Evolutionary conservation across 2,113 vertebrate species (phyloP).

Genomic region (Pomatorhinus ruficollis): DNA sequence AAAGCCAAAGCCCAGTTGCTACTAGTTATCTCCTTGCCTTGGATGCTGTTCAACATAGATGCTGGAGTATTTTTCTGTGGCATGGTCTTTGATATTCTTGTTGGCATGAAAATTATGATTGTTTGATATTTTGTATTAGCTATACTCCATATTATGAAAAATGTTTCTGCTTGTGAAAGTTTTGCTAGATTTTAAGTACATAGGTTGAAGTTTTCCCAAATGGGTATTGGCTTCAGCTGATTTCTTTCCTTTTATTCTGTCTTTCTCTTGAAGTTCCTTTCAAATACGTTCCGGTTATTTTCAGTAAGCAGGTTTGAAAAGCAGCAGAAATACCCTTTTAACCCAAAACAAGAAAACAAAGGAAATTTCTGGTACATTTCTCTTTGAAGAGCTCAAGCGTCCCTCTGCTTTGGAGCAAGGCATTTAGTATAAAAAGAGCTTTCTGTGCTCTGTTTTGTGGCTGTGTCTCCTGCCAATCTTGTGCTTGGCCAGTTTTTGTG

Average conservation of each 20-base stretch:
- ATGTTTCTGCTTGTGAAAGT: not conserved
- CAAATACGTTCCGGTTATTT: not conserved
- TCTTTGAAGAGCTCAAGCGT: not conserved
- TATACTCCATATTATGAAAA: not conserved
- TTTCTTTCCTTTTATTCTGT: slow-evolving; percentile 1
- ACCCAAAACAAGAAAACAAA: slow-evolving; percentile 21
- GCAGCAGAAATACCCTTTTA: slow-evolving; percentile 23
- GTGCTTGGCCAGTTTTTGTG: not conserved
- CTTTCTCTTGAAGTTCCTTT: slow-evolving; percentile 22
- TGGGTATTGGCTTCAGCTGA: not conserved
- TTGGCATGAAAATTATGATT: not conserved
- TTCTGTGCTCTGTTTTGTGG: not conserved
- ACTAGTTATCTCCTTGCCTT: not conserved
- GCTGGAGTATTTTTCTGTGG: not conserved
- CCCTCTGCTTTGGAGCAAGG: not conserved
- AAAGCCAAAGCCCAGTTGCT: not conserved
- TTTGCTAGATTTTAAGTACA: not conserved
- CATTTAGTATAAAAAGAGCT: not conserved
- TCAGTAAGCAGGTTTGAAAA: slow-evolving; percentile 13
- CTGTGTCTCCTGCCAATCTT: not conserved
- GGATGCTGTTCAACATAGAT: not conserved
- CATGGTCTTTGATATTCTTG: not conserved
- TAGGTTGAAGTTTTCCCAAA: not conserved
- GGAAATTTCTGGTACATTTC: slow-evolving; percentile 18
- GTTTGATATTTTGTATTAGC: not conserved